Evolutionary conservation across 1,140 invertebrate genomes (phyloP), one percentile per base, ranked within the genome.

Genomic region (Rhynchophorus ferrugineus): DNA sequence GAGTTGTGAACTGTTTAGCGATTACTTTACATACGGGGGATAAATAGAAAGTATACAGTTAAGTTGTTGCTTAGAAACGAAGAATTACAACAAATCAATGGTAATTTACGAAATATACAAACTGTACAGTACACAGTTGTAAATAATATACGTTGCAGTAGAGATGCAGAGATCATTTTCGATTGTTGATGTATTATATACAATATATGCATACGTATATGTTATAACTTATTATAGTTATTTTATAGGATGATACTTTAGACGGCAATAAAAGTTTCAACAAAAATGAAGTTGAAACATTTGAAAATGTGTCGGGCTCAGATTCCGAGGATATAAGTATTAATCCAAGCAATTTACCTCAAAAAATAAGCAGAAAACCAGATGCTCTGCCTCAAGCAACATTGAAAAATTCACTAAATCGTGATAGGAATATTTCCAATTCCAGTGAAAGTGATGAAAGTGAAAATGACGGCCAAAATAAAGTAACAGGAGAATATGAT

Each of bases 401-500:
- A 20, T 35, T 49, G 3, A 62, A 44, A 7, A 56, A 52, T 7
- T 52, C 57, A 19, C 62, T 60, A 17, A 45, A 42, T 24, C 44
- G 51, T 14, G 37, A 49, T 38, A 46, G 44, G 20, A 60, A 58
- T 44, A 39, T 13, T 8, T 36, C 36, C 21, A 47, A 48, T 21
- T 55, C 52, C 6, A 62, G 61, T 37, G 65, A 64, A 37, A 64
- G 61, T 45, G 65, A 67, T 13, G 54, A 60, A 5, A 59, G 57
- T 39, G 57, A 58, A 14, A 51, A 56, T 35, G 58, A 66, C 1
- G 43, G 46, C 7, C 17, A 19, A 14, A 62, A 60, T 45, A 48
- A 52, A 19, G 6, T 55, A 8, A 59, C 60, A 7, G 76, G 86
- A 13, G 79, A 85, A 18, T 95, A 94, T 70, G 82, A 95, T 73